Percentiles rank a stretch among this genome's conserved stretches.
Evolutionary conservation across 2,888 invertebrate genomes (phyloP).

Genomic region (Heliconius cydno): DNA sequence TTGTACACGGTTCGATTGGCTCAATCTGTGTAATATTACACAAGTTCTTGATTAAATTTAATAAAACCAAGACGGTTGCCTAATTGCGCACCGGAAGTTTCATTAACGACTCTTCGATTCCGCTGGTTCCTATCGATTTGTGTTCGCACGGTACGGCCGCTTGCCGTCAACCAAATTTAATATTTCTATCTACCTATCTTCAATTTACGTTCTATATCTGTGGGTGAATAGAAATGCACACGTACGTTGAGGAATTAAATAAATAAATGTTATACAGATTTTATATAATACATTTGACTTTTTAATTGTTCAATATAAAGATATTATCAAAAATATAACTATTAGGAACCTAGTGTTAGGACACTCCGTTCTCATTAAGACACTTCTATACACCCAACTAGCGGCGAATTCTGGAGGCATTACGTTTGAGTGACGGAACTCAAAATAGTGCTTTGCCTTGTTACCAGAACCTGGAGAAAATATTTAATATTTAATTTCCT

Average conservation of each 20-base stretch:
- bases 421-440: no score
- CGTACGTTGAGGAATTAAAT: no score
- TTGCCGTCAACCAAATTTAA: slow-evolving; percentile 50
- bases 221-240: background rate
- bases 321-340: background rate
- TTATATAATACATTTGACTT: background rate
- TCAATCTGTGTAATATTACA: slow-evolving; percentile 83
- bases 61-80: slow-evolving; percentile 82
- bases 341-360: no score
- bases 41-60: slow-evolving; percentile 84
- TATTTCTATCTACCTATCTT: slow-evolving; percentile 53
- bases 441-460: no score
- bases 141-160: slow-evolving; percentile 48
- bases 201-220: background rate
- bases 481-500: no score
- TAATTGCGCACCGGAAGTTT: slow-evolving; percentile 80
- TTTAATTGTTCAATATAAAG: background rate
- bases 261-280: background rate
- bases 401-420: no score
- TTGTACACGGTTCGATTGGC: slow-evolving; percentile 79
- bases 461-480: no score
- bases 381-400: no score
- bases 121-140: slow-evolving; percentile 67
- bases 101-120: slow-evolving; percentile 81
- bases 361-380: no score